phyloP scores from a whole-genome alignment of 1,140 invertebrate genomes.

The Apis mellifera region DNA sequence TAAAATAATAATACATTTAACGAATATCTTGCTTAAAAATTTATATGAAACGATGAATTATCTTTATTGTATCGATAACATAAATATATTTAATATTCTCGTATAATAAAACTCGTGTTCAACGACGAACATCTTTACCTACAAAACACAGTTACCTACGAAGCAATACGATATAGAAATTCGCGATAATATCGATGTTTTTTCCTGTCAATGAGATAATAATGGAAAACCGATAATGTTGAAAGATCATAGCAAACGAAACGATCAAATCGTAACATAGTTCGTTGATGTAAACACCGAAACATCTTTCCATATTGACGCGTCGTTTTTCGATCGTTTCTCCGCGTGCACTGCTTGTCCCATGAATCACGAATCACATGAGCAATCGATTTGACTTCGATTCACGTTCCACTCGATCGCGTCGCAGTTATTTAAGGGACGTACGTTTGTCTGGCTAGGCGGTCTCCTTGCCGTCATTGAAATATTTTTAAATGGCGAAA shows the following conservation, averaged over 20 bases:
- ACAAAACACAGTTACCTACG: too few relatives aligned
- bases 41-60: too few relatives aligned
- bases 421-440: constrained; percentile 20
- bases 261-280: constrained; percentile 5
- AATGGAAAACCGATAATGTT: constrained; percentile 1
- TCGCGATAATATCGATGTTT: neutral
- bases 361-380: constrained; percentile 47
- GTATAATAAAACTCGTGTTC: too few relatives aligned
- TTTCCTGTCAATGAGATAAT: neutral
- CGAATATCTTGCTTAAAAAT: too few relatives aligned
- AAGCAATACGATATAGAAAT: too few relatives aligned
- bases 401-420: constrained; percentile 56
- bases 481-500: too few relatives aligned
- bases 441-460: constrained; percentile 34
- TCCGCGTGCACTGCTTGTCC: too few relatives aligned
- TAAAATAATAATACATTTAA: too few relatives aligned
- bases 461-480: constrained; percentile 6
- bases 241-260: too few relatives aligned
- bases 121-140: too few relatives aligned
- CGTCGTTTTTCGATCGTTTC: neutral
- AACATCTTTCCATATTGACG: neutral
- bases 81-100: too few relatives aligned
- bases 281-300: neutral
- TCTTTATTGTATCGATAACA: too few relatives aligned
- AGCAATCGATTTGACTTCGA: constrained; percentile 52